phyloP scores from a whole-genome alignment of 1,140 invertebrate genomes.

The Marisa cornuarietis region DNA sequence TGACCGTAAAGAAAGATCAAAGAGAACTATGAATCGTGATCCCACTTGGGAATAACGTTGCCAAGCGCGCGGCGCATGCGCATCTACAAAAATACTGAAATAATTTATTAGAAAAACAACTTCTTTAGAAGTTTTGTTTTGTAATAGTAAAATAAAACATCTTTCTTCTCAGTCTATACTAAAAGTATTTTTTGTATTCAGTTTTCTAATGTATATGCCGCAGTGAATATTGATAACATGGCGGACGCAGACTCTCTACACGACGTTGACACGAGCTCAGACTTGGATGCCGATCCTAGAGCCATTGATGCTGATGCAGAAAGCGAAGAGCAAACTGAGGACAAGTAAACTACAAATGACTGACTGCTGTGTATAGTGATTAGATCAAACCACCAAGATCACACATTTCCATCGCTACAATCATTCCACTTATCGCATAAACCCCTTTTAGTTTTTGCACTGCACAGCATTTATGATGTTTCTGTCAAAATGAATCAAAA shows the following conservation, averaged over 20 bases:
- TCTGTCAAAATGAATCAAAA: no score
- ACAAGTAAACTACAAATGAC: constrained; percentile 46
- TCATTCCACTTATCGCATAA: no score
- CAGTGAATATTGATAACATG: constrained; percentile 48
- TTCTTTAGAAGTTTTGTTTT: constrained; percentile 22
- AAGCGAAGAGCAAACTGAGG: constrained; percentile 56
- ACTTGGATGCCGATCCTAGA: constrained; percentile 60
- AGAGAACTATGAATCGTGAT: not conserved
- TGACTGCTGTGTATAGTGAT: not conserved
- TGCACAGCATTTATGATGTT: no score
- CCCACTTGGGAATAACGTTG: not conserved
- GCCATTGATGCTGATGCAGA: constrained; percentile 63
- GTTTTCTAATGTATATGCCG: constrained; percentile 7
- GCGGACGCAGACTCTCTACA: constrained; percentile 63
- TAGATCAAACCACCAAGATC: no score
- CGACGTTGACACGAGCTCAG: constrained; percentile 61
- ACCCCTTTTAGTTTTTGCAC: no score
- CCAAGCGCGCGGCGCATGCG: not conserved
- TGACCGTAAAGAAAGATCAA: not conserved
- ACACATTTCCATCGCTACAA: no score
- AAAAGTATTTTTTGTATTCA: not conserved
- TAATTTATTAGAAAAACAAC: constrained; percentile 13
- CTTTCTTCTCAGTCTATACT: constrained; percentile 27
- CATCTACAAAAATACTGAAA: not conserved
- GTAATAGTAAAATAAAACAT: not conserved